Base-by-base conservation (phyloP, 2,113 vertebrate genomes). In the Heteronetta atricapilla region DNA sequence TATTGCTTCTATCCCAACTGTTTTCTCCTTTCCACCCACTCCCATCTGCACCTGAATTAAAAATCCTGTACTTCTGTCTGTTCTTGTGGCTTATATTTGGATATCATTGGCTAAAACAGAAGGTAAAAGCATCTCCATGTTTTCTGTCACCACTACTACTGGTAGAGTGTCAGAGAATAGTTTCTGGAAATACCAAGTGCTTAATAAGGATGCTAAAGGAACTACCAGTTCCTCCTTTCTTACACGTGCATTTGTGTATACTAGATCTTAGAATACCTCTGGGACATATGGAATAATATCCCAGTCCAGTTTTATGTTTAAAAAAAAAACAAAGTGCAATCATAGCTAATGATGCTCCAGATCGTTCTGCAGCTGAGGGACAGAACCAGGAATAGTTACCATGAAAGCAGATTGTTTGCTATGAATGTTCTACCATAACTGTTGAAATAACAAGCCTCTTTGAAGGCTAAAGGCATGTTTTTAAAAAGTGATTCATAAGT, bases 71-170 rank as follows among this genome's bases (percentile, higher is more conserved):
- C 8, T 91, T 70, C 25, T 88, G 19, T n/a, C 28, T 89, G 50
- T 94, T 93, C 90, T 52, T 90, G 46, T 38, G 52, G 28, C 8
- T 76, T 89, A 11, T 89, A 83, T 89, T 95, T 93, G 28, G 34
- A 88, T n/a, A 29, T 63, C 36, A 63, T 13, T 38, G 77, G 36
- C 60, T 93, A 83, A 73, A 89, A 80, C 8, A 1, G 3, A 79
- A 48, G 13, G 21, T 42, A 78, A 77, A 88, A 85, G 21, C 33
- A 70, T n/a, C 72, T 25, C 33, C 29, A 29, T 88, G 23, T 70
- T 59, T 69, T 84, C 59, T 77, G 36, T 80, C 28, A 72, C 17
- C 5, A n/a, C 42, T 93, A 17, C 36, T 63, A 33, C 46, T 34
- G 36, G 55, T 59, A 38, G 17, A 19, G 26, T 20, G 26, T 50